Base-by-base conservation (phyloP, 64 coral and sea anemone genomes). In the Actinia tenebrosa region DNA sequence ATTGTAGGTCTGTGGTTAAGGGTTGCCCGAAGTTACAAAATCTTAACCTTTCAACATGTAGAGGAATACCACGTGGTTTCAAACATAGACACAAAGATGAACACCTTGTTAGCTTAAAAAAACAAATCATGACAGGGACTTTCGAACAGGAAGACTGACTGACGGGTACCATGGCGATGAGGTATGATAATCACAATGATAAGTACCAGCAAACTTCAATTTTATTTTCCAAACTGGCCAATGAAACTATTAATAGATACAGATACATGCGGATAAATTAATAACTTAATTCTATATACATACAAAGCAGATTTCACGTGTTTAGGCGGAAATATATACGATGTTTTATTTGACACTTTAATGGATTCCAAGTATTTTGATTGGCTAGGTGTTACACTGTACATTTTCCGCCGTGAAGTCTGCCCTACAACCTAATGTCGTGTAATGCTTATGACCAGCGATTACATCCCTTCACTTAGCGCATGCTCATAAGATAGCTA, bases 11-110 rank as follows among this genome's bases (percentile, higher is more conserved):
- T 61, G 56, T 85, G 5, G 44, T 85, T 7, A 59, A 61, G 5
- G 23, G 56, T 44, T 85, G 83, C 43, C 50, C 55, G 4, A 85
- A 64, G 60, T 43, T 85, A 44, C 26, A 85, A 59, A 56, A 85
- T 61, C 83, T 85, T 5, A 85, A 85, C 83, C 56, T 85, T 4
- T 37, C 83, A 30, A 63, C 83, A 5, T 85, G 83, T 64, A 45
- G 83, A 56, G 83, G 83, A 16, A 64, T 85, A 85, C 54, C 53
- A 59, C 83, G 83, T 19, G 83, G 83, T 26, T 27, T 85, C 0
- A 85, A 85, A 42, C 18, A 85, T 45, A 56, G 60, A 27, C 22
- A 85, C 83, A 61, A 2, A 6, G 83, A 53, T 50, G 17, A 81
- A 81, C 7, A 44, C 19, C 53, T 47, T 50, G 79, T n/a, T 37